These are phyloP conservation scores for Pinna nobilis DNA, from an alignment of 1,140 invertebrate genomes.

Conservation along the genomic window DNA sequence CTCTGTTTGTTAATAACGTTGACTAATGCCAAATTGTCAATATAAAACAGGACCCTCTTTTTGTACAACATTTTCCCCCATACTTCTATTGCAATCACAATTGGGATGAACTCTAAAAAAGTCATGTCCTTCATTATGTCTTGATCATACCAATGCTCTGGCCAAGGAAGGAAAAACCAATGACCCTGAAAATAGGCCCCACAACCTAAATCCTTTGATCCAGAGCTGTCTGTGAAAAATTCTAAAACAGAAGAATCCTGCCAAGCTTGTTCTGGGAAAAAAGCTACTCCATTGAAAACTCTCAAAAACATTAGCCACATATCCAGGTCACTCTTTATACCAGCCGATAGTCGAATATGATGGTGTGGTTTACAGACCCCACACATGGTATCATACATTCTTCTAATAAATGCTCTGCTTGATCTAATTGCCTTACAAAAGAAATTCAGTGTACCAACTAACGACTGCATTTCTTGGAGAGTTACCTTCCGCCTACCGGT, in stretches of 20 bases:
- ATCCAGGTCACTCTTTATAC: slow-evolving; percentile 17
- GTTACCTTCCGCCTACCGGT: slow-evolving; percentile 7
- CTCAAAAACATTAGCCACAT: slow-evolving; percentile 27
- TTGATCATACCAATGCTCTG: slow-evolving; percentile 2
- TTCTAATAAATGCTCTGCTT: slow-evolving; percentile 23
- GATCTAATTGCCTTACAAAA: slow-evolving; percentile 9
- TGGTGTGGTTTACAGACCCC: slow-evolving; percentile 18
- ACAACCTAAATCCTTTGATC: slow-evolving; percentile 24
- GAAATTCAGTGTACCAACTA: slow-evolving; percentile 24
- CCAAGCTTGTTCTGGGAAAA: slow-evolving; percentile 27
- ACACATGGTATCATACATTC: slow-evolving; percentile 17
- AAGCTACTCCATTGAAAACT: slow-evolving; percentile 22
- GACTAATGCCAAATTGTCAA: slow-evolving; percentile 30
- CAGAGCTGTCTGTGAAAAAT: slow-evolving; percentile 29
- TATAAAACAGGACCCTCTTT: slow-evolving; percentile 12
- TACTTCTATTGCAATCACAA: slow-evolving; percentile 29
- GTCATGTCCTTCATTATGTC: slow-evolving; percentile 27
- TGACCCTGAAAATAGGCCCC: slow-evolving; percentile 4
- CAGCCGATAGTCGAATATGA: slow-evolving; percentile 3
- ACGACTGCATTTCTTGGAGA: slow-evolving; percentile 8
- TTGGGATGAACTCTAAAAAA: slow-evolving; percentile 40
- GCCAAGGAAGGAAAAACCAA: slow-evolving; percentile 25
- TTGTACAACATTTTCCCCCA: slow-evolving; percentile 8
- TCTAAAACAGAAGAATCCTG: neutral
- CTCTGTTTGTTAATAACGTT: slow-evolving; percentile 19